phyloP scores from a whole-genome alignment of 2,113 vertebrate species.

The Chunga burmeisteri region DNA sequence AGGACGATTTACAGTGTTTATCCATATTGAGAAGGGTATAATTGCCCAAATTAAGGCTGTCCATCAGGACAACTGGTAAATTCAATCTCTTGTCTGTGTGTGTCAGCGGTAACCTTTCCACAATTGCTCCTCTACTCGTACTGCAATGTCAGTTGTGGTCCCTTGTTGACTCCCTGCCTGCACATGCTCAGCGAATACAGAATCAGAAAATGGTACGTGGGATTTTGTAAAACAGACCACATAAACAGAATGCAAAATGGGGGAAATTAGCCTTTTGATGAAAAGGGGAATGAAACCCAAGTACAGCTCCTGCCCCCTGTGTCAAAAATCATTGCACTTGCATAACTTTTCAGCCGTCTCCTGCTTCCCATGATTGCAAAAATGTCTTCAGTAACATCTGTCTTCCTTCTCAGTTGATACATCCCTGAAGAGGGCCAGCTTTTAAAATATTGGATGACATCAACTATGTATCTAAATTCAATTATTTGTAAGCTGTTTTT shows the following conservation, averaged over 20 bases:
- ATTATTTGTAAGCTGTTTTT: constrained; percentile 59
- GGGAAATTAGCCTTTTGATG: constrained; percentile 24
- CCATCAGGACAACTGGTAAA: constrained; percentile 33
- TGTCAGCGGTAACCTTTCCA: constrained; percentile 63
- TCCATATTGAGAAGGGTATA: not conserved
- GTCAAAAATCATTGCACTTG: not conserved
- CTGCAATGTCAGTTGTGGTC: constrained; percentile 55
- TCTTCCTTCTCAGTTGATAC: constrained; percentile 39
- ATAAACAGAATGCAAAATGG: constrained; percentile 15
- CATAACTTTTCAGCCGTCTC: not conserved
- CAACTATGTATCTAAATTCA: constrained; percentile 48
- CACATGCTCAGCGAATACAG: constrained; percentile 29
- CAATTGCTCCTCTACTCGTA: not conserved
- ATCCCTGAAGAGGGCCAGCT: constrained; percentile 34
- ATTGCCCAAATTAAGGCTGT: constrained; percentile 47
- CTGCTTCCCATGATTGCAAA: not conserved
- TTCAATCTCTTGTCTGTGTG: not conserved
- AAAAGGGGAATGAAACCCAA: not conserved
- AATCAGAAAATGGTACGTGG: not conserved
- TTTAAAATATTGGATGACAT: constrained; percentile 48
- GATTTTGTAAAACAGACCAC: not conserved
- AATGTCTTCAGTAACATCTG: constrained; percentile 49
- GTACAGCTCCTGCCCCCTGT: not conserved
- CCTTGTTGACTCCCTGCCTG: constrained; percentile 43
- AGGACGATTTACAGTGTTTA: constrained; percentile 14